Conservation (phyloP, 2,888 invertebrate species). For the Nephrotoma flavescens region DNA sequence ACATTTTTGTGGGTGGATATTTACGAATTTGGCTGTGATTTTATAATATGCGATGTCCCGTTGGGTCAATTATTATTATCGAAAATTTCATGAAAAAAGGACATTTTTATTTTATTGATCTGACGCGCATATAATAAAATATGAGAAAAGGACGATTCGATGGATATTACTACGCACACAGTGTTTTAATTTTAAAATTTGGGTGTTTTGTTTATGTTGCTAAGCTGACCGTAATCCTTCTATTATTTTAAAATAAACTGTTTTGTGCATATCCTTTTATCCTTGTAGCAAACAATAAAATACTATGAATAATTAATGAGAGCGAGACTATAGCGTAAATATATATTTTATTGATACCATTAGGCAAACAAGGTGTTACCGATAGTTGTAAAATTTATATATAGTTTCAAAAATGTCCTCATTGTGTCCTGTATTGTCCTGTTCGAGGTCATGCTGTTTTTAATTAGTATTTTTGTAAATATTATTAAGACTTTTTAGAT, state of each 20-base stretch:
- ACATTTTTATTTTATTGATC: not conserved
- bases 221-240: constrained; percentile 1
- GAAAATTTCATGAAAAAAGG: not conserved
- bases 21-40: not conserved
- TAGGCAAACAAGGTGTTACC: not conserved
- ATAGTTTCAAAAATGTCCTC: not conserved
- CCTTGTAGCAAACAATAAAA: not conserved
- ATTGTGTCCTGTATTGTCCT: not conserved
- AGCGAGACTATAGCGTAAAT: not conserved
- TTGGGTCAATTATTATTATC: constrained; percentile 1
- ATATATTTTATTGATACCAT: not conserved
- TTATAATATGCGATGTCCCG: constrained; percentile 2
- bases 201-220: constrained; percentile 3
- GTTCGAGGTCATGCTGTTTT: not conserved
- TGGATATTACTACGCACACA: not conserved
- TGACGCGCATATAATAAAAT: not conserved
- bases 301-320: not conserved
- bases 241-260: not conserved
- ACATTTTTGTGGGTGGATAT: not conserved
- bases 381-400: not conserved
- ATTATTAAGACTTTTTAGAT: not conserved
- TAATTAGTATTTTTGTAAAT: not conserved
- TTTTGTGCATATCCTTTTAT: not conserved
- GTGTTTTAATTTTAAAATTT: not conserved
- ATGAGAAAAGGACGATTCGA: not conserved